Conservation (phyloP, 2,888 invertebrate species). For the Melitaea athalia region DNA sequence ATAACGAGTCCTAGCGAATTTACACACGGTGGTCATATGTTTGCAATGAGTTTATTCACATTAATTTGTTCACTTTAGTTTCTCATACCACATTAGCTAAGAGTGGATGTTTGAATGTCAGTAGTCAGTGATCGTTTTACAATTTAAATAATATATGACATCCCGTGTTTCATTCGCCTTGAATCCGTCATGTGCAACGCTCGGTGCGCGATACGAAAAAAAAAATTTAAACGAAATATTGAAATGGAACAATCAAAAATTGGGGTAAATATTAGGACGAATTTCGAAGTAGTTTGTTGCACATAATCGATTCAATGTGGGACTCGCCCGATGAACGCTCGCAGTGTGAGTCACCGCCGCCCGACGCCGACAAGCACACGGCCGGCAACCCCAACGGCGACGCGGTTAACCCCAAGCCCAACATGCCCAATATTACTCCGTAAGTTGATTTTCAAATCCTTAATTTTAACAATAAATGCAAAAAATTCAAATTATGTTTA, state of each 20-base stretch:
- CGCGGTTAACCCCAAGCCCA: conserved; percentile 76
- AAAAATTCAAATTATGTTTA: neutral
- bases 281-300: conserved; percentile 83
- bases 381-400: conserved; percentile 68
- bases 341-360: conserved; percentile 77
- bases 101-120: conserved; percentile 78
- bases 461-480: neutral
- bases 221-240: conserved; percentile 49
- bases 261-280: conserved; percentile 76
- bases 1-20: conserved; percentile 79
- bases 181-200: conserved; percentile 83
- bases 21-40: conserved; percentile 82
- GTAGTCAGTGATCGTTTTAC: conserved; percentile 76
- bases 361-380: conserved; percentile 60
- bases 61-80: conserved; percentile 76
- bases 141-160: conserved; percentile 82
- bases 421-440: conserved; percentile 84
- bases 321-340: conserved; percentile 83
- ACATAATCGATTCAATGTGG: conserved; percentile 84
- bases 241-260: conserved; percentile 55
- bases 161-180: conserved; percentile 83
- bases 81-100: conserved; percentile 70
- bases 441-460: conserved; percentile 60
- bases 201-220: conserved; percentile 57
- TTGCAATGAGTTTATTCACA: conserved; percentile 73